These are phyloP conservation scores for Crossaster papposus DNA, from an alignment of 53 echinoderm and acorn worm species.

Conservation along the genomic window DNA sequence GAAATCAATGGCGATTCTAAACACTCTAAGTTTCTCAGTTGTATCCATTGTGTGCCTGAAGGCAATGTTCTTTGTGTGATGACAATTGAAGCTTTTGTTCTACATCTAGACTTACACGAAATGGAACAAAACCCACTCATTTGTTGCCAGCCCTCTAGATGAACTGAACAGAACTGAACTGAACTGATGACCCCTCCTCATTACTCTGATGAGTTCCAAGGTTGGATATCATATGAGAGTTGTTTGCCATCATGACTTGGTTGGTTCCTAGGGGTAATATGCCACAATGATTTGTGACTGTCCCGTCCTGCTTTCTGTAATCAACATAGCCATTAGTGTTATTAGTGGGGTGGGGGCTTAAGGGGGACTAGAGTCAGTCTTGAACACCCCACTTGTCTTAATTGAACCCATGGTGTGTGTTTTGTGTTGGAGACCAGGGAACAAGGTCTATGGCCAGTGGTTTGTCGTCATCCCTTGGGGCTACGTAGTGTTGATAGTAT, in stretches of 20 bases:
- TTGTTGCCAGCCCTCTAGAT: neutral
- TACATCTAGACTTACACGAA: neutral
- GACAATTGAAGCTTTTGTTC: neutral
- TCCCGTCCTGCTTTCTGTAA: conserved; percentile 17
- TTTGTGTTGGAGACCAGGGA: neutral
- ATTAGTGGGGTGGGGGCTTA: conserved; percentile 25
- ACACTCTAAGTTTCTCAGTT: too few species aligned
- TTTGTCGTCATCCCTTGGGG: neutral
- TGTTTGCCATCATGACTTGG: neutral
- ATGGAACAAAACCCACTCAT: neutral
- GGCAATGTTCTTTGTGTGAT: neutral
- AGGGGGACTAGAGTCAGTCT: neutral
- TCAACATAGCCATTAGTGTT: conserved; percentile 50
- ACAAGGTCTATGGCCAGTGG: conserved; percentile 9
- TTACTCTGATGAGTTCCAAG: neutral
- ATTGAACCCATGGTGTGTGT: conserved; percentile 20
- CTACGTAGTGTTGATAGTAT: neutral
- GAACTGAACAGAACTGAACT: too few species aligned
- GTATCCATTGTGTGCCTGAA: too few species aligned
- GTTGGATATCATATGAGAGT: neutral
- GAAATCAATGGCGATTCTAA: too few species aligned
- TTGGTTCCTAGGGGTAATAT: neutral
- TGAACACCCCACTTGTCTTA: neutral
- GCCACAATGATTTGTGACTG: conserved; percentile 30
- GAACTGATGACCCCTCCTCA: too few species aligned